Percentiles rank a stretch among this genome's conserved stretches.
phyloP scores from a whole-genome alignment of 2,113 vertebrate species.

The Oxyruncus cristatus region DNA sequence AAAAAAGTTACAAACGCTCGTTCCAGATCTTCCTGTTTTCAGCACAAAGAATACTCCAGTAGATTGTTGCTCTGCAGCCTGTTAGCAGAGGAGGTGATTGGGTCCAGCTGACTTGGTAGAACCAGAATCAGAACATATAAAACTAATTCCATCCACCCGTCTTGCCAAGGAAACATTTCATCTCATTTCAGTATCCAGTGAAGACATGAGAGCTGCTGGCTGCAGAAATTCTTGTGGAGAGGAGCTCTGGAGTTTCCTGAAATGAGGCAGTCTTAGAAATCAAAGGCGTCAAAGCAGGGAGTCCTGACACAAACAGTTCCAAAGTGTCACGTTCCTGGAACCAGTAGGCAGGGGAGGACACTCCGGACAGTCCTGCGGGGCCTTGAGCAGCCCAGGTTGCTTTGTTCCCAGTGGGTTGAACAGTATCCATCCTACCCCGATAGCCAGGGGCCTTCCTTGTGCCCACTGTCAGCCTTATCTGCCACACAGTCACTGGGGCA shows the following conservation, averaged over 20 bases:
- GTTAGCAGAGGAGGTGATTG: not conserved
- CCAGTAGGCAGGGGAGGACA: not conserved
- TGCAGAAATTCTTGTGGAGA: not conserved
- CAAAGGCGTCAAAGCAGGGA: not conserved
- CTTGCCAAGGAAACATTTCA: conserved; percentile 26
- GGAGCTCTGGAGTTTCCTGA: not conserved
- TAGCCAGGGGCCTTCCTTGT: not conserved
- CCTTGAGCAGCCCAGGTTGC: not conserved
- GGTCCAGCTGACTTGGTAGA: not conserved
- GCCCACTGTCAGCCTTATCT: not conserved
- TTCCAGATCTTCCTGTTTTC: not conserved
- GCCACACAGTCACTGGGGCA: not conserved
- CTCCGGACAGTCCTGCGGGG: not conserved
- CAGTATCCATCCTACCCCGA: not conserved
- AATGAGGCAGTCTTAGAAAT: not conserved
- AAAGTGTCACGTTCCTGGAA: not conserved
- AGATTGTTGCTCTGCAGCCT: not conserved
- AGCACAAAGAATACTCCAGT: conserved; percentile 13
- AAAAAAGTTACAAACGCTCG: not conserved
- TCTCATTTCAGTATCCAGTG: not conserved
- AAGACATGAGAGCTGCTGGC: not conserved
- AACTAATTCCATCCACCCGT: conserved; percentile 21
- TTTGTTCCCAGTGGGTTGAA: not conserved
- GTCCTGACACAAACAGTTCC: not conserved
- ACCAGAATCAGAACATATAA: not conserved